phyloP scores from a whole-genome alignment of 2,113 vertebrate species.

The Phoxinus phoxinus region DNA sequence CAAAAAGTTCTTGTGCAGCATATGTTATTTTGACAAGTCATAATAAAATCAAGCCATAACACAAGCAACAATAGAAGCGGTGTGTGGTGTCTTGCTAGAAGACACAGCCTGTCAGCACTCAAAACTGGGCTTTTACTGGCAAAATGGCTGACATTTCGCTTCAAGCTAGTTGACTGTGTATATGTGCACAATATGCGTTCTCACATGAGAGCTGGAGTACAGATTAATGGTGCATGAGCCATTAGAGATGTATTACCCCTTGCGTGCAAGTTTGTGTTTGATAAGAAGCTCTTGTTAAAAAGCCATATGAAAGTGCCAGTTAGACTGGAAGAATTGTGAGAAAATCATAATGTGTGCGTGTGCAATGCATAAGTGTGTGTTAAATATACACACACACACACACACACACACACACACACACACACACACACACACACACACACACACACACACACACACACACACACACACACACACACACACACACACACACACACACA shows the following conservation, averaged over 20 bases:
- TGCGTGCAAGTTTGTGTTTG: conserved; percentile 51
- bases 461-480: conserved; percentile 11
- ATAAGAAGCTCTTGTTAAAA: conserved; percentile 52
- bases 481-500: conserved; percentile 35
- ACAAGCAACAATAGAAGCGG: conserved; percentile 75
- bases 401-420: conserved; percentile 40
- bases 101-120: conserved; percentile 63
- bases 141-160: conserved; percentile 61
- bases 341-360: conserved; percentile 31
- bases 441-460: neutral
- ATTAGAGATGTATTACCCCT: conserved; percentile 35
- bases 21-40: conserved; percentile 76
- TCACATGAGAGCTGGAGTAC: neutral
- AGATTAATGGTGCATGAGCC: conserved; percentile 34
- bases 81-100: conserved; percentile 73
- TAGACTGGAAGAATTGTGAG: conserved; percentile 38
- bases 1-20: conserved; percentile 55
- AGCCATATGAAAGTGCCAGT: conserved; percentile 35
- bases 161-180: conserved; percentile 26
- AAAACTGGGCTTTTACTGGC: conserved; percentile 65
- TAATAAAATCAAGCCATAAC: conserved; percentile 77
- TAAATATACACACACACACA: conserved; percentile 21
- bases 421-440: conserved; percentile 32
- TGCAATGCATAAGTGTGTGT: neutral
- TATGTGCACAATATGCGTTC: conserved; percentile 30